These are phyloP conservation scores for Yasuhikotakia modesta DNA, from an alignment of 2,797 vertebrate species.

Conservation along the genomic window DNA sequence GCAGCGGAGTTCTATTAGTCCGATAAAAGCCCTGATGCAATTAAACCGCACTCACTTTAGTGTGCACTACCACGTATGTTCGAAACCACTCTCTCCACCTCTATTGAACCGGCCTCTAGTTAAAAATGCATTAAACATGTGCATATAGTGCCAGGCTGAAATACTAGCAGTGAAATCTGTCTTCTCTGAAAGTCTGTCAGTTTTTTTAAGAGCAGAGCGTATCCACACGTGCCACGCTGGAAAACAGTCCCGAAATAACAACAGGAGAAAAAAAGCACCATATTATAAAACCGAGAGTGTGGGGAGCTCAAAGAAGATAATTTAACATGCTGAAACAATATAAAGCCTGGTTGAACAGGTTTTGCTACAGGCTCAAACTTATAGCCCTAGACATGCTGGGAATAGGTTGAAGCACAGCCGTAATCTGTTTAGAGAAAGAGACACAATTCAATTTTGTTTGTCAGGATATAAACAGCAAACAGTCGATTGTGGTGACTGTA, in stretches of 20 bases:
- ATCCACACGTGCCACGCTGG: slow-evolving; percentile 23
- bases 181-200: slow-evolving; percentile 21
- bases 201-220: slow-evolving; percentile 33
- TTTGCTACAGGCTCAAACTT: slow-evolving; percentile 50
- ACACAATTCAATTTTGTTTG: slow-evolving; percentile 59
- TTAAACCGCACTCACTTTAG: slow-evolving; percentile 45
- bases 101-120: slow-evolving; percentile 40
- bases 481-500: neutral
- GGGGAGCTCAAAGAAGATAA: slow-evolving; percentile 5
- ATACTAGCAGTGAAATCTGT: slow-evolving; percentile 32
- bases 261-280: neutral
- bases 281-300: slow-evolving; percentile 10
- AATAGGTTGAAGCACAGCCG: slow-evolving; percentile 47
- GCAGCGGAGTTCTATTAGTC: slow-evolving; percentile 74
- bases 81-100: slow-evolving; percentile 38
- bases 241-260: neutral
- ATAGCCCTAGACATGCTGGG: slow-evolving; percentile 45
- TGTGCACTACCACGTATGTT: slow-evolving; percentile 37
- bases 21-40: slow-evolving; percentile 70
- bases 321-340: slow-evolving; percentile 35
- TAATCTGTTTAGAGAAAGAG: slow-evolving; percentile 62
- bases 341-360: slow-evolving; percentile 39
- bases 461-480: slow-evolving; percentile 57
- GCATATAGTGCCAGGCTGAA: slow-evolving; percentile 43
- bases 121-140: slow-evolving; percentile 52